Base-by-base conservation (phyloP, 1,140 invertebrate genomes). In the Drosophila jambulina region DNA sequence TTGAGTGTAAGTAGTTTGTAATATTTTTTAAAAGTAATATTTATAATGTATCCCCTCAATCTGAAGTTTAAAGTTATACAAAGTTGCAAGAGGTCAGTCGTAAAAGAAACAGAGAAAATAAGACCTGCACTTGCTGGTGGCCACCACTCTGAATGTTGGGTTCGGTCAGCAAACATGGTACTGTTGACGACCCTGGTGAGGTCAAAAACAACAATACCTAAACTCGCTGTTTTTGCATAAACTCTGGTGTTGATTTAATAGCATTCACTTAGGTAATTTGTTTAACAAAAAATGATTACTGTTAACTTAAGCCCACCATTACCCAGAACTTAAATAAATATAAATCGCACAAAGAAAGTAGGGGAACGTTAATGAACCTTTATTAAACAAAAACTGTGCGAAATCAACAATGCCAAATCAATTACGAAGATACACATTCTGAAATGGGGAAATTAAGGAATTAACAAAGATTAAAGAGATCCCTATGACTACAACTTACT, bases 391-490 rank as follows among this genome's bases (percentile, higher is more conserved):
- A 70, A 71, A 64, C 23, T 72, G 59, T 27, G 17, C 19, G 48
- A 78, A 51, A 34, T 32, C 12, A n/a, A 43, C 7, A 32, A 46
- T 59, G 27, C 10, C 19, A 40, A 5, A 36, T 40, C 19, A 27
- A 10, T 75, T 75, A 86, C 4, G 65, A 68, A 38, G 81, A 70
- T 23, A 91, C 81, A 36, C 91, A 92, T 78, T 92, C 91, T 92
- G 63, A 38, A 88, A 70, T 25, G 10, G 38, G 21, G 10, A 25
- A 46, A 15, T 38, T 4, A 23, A 25, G 5, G 7, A 7, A 36
- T 48, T 36, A 56, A 29, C 21, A 19, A 27, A 23, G 8, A 1
- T 3, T 2, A 25, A 1, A 2, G 0, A 21, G 36, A n/a, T 10
- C n/a, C 12, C 27, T 13, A 2, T 15, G 12, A 3, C 0, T 25